Evolutionary conservation across 2,797 vertebrate species (phyloP), one percentile per base, ranked within the genome.

Genomic region (Heterohyrax brucei): DNA sequence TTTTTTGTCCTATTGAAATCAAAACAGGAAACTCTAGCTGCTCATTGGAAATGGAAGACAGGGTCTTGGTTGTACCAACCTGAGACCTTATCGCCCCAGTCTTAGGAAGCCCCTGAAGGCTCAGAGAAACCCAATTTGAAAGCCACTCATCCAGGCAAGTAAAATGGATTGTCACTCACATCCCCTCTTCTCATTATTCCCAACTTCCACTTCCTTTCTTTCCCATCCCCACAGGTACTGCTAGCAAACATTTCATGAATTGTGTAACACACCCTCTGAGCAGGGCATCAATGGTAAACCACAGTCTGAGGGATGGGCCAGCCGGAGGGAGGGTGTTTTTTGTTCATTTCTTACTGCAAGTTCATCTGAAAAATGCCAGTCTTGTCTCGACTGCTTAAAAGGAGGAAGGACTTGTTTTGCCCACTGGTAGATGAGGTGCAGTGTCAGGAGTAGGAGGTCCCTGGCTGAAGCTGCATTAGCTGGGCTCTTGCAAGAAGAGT

Each of bases 1-100:
- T 22, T 26, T 10, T 64, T 26, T 26, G 24, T 64, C 62, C 62
- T 26, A 26, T 26, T 64, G 24, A 64, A 53, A 53, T 53, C 50
- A 64, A 64, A 53, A 53, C 50, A 53, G 9, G 12, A 68, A n/a
- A 68, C 2, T 68, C 66, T 68, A 56, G 30, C 10, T 18, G 0
- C n/a, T 4, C 6, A 0, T 18, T 22, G 16, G 44, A 12, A 53
- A 39, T 0, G 0, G 73, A 12, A 0, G 5, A 28, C 9, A 3
- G 10, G 7, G n/a, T 10, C 79, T 59, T 21, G 1, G 4, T 68
- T 1, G 12, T 9, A 73, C 72, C 82, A 18, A 12, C 48, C 0
- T 0, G 46, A 28, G 28, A 26, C 19, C 2, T 66, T 8, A 1
- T 46, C 13, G 4, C 22, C 78, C 24, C n/a, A 0, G 44, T 39